Evolutionary conservation across 2,888 invertebrate species (phyloP).

Genomic region (Drosophila neutralis): DNA sequence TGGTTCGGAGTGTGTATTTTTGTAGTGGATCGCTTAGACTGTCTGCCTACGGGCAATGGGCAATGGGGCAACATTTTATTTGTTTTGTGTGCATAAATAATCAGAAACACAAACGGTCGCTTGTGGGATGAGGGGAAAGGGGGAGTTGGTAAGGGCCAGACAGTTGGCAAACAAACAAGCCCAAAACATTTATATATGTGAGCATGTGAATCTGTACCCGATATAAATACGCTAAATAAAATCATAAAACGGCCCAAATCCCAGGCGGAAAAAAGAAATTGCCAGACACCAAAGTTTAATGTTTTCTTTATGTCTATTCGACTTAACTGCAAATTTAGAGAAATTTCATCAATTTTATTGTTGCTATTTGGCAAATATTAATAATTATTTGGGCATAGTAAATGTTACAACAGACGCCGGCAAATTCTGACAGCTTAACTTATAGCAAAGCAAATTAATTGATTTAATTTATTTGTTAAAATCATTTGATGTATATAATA

Average conservation of each 20-base stretch:
- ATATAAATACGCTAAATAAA: conserved; percentile 63
- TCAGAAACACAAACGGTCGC: conserved; percentile 33
- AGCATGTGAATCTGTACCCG: conserved; percentile 42
- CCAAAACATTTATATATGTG: conserved; percentile 37
- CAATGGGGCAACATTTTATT: conserved; percentile 57
- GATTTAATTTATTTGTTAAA: background rate
- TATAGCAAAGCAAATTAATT: background rate
- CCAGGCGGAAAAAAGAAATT: conserved; percentile 25
- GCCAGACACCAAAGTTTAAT: conserved; percentile 63
- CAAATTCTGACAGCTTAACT: background rate
- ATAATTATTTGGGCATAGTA: conserved; percentile 40
- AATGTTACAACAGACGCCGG: conserved; percentile 34
- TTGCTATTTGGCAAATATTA: conserved; percentile 47
- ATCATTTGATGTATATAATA: background rate
- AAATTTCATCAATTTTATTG: conserved; percentile 11
- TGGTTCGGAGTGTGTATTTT: conserved; percentile 11
- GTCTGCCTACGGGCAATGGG: conserved; percentile 51
- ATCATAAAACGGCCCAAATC: conserved; percentile 32
- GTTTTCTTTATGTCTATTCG: conserved; percentile 55
- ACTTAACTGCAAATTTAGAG: conserved; percentile 48
- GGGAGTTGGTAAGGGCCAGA: conserved; percentile 34
- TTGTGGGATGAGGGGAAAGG: background rate
- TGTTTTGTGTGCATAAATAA: conserved; percentile 74
- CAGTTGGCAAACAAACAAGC: conserved; percentile 66
- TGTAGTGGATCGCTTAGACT: conserved; percentile 18